Evolutionary conservation across 2,797 vertebrate species (phyloP).

Genomic region (Chiroxiphia lanceolata): DNA sequence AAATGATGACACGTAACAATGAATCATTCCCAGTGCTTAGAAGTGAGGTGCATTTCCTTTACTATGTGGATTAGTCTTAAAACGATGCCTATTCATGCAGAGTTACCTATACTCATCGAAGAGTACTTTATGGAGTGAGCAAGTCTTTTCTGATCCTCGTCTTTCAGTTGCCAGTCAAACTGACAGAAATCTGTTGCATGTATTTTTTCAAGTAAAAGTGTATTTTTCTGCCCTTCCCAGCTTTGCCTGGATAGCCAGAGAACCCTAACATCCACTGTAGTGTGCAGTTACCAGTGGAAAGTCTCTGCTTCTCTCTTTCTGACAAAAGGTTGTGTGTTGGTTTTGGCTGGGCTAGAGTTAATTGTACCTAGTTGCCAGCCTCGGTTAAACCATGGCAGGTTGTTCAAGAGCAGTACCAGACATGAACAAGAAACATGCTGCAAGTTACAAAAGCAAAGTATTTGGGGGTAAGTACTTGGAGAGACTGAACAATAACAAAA

Average conservation of each 20-base stretch:
- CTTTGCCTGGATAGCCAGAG: not conserved
- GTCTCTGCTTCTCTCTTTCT: not conserved
- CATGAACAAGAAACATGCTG: not conserved
- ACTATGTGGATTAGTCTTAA: not conserved
- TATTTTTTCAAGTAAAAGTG: not conserved
- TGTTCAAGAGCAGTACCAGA: not conserved
- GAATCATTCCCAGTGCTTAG: not conserved
- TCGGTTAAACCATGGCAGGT: accelerated
- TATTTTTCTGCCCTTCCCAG: not conserved
- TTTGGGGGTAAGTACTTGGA: slow-evolving; percentile 16
- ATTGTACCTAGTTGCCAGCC: not conserved
- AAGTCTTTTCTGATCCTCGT: not conserved
- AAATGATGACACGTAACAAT: not conserved
- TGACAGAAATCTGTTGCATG: not conserved
- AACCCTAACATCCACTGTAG: not conserved
- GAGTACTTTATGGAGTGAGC: not conserved
- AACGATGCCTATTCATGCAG: not conserved
- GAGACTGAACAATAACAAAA: slow-evolving; percentile 46
- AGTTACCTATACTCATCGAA: not conserved
- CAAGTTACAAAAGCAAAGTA: slow-evolving; percentile 19
- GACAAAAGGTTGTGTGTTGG: not conserved
- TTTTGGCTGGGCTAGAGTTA: not conserved
- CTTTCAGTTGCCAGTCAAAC: not conserved
- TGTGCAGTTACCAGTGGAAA: not conserved
- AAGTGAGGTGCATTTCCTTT: not conserved